These are phyloP conservation scores for Otolemur crassicaudatus DNA, from an alignment of 2,797 vertebrate genomes.

Conservation along the genomic window DNA sequence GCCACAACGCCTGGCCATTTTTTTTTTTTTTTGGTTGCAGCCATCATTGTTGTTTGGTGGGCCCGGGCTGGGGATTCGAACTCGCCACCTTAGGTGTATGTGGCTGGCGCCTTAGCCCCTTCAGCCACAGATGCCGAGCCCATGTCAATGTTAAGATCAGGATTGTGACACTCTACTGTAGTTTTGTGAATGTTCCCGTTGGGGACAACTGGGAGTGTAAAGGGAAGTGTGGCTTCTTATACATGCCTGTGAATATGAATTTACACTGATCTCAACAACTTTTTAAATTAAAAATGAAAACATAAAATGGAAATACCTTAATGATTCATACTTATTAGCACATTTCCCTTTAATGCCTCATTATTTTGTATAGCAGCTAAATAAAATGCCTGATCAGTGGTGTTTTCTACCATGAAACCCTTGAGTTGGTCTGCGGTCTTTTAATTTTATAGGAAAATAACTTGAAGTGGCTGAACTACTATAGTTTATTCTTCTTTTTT, in stretches of 20 bases:
- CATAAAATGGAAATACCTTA: neutral
- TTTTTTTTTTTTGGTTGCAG: no score
- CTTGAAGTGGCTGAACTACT: slow-evolving; percentile 22
- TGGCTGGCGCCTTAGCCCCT: no score
- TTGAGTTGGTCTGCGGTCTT: slow-evolving; percentile 15
- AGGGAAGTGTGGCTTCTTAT: neutral
- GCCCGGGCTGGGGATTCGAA: no score
- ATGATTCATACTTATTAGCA: neutral
- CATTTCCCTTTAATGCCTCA: neutral
- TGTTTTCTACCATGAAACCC: slow-evolving; percentile 40
- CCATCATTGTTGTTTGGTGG: no score
- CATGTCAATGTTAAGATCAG: neutral
- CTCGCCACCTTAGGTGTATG: no score
- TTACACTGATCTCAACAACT: neutral
- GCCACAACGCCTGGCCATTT: no score
- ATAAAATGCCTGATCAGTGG: slow-evolving; percentile 7
- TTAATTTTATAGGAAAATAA: slow-evolving; percentile 62
- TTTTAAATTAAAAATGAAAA: slow-evolving; percentile 44
- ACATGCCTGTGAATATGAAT: neutral
- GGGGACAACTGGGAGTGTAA: neutral
- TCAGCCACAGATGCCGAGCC: no score
- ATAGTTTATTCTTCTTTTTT: neutral
- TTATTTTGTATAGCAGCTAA: slow-evolving; percentile 1
- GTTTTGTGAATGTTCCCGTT: neutral
- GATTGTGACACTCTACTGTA: neutral